Conservation (phyloP, 1,140 invertebrate species). For the Nebria ingens region DNA sequence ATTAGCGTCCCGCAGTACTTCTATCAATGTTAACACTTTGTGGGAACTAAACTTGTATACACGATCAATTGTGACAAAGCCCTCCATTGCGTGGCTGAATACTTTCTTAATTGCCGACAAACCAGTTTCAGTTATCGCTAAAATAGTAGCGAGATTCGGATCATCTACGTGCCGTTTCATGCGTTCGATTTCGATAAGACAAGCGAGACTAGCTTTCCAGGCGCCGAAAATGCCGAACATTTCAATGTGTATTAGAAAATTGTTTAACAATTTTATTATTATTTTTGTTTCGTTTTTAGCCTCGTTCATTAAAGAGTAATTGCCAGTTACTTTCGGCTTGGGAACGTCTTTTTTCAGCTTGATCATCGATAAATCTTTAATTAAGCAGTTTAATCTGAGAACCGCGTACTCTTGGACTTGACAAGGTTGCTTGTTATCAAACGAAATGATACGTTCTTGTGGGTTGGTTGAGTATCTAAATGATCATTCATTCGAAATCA, state of each 20-base stretch:
- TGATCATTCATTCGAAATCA: too few relatives aligned
- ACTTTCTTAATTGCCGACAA: conserved; percentile 29
- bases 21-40: conserved; percentile 45
- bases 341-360: too few relatives aligned
- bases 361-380: too few relatives aligned
- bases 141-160: conserved; percentile 33
- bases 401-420: too few relatives aligned
- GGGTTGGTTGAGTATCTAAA: conserved; percentile 54
- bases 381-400: too few relatives aligned
- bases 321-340: too few relatives aligned
- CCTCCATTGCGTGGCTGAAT: conserved; percentile 28
- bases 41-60: conserved; percentile 32
- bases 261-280: conserved; percentile 34
- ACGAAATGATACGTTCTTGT: conserved; percentile 37
- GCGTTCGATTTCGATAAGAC: conserved; percentile 50
- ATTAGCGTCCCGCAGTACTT: conserved; percentile 39
- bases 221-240: conserved; percentile 51
- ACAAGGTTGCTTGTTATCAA: too few relatives aligned
- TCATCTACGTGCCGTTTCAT: conserved; percentile 41
- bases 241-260: conserved; percentile 35
- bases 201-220: conserved; percentile 41
- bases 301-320: too few relatives aligned
- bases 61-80: conserved; percentile 18
- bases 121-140: conserved; percentile 34
- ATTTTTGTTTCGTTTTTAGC: conserved; percentile 31